Evolutionary conservation across 2,888 invertebrate genomes (phyloP).

Genomic region (Trisateles emortualis): DNA sequence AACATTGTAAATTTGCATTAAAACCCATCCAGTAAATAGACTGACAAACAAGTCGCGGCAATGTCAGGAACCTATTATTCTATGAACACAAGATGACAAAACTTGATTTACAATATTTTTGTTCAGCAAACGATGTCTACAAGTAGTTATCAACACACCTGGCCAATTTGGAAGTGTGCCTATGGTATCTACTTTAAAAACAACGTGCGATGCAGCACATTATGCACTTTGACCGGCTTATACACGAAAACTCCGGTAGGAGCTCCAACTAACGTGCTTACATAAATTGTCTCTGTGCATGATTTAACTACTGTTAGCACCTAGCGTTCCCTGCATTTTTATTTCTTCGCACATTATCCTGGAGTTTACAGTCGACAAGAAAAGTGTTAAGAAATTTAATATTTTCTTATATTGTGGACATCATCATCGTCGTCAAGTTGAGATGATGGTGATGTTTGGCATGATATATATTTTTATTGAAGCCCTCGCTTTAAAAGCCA

Average conservation of each 20-base stretch:
- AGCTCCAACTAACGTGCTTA: conserved; percentile 49
- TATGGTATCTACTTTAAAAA: not conserved
- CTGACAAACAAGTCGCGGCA: too few species aligned
- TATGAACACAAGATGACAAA: too few species aligned
- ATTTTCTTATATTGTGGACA: not conserved
- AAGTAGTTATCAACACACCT: conserved; percentile 19
- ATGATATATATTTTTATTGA: too few species aligned
- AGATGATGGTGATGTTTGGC: too few species aligned
- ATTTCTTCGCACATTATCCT: conserved; percentile 53
- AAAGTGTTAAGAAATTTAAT: conserved; percentile 31
- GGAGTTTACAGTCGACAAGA: conserved; percentile 49
- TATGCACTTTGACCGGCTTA: conserved; percentile 49
- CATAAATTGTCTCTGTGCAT: conserved; percentile 59
- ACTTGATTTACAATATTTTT: too few species aligned
- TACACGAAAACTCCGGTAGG: conserved; percentile 35
- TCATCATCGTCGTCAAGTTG: not conserved
- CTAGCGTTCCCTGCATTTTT: conserved; percentile 57
- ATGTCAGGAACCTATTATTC: too few species aligned
- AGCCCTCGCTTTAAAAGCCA: too few species aligned
- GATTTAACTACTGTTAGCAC: conserved; percentile 65
- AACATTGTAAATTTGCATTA: too few species aligned
- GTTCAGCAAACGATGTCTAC: conserved; percentile 4
- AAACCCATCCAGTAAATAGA: too few species aligned
- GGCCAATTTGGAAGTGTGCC: conserved; percentile 30
- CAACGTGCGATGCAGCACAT: conserved; percentile 29